A percentile compares a stretch with the other conserved stretches of the same genome.
These are phyloP conservation scores for Yponomeuta malinellus DNA, from an alignment of 2,888 invertebrate species.

Conservation along the genomic window DNA sequence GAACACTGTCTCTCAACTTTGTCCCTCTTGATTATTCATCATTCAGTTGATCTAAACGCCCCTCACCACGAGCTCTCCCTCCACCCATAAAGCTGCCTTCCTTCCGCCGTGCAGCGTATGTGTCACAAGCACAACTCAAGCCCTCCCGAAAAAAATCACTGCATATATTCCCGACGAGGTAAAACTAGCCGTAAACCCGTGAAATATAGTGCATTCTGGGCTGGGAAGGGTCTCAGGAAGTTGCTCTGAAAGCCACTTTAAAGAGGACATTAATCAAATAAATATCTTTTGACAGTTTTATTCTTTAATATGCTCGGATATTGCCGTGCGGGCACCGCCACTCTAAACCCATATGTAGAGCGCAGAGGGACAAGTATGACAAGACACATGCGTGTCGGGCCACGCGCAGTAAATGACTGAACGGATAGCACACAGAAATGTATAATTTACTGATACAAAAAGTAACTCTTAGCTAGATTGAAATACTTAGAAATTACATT, in stretches of 20 bases:
- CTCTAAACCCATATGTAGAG: neutral
- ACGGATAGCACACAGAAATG: too few species aligned
- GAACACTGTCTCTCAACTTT: neutral
- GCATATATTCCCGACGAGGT: neutral
- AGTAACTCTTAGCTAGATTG: too few species aligned
- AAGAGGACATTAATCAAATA: slow-evolving; percentile 53
- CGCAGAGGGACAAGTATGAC: too few species aligned
- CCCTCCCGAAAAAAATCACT: neutral
- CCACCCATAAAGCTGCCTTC: neutral
- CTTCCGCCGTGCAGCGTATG: neutral
- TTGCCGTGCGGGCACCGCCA: slow-evolving; percentile 20
- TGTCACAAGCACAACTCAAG: neutral
- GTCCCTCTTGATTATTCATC: neutral
- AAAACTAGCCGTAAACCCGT: neutral
- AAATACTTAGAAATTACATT: too few species aligned
- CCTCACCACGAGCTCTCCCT: neutral
- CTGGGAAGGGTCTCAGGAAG: neutral
- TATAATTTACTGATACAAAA: too few species aligned
- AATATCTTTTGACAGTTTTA: slow-evolving; percentile 65
- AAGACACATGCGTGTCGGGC: too few species aligned
- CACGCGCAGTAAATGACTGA: too few species aligned
- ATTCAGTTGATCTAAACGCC: neutral
- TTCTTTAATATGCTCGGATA: slow-evolving; percentile 47
- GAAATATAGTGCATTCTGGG: neutral
- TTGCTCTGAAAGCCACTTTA: slow-evolving; percentile 8